Base-by-base conservation (phyloP, 2,888 invertebrate species). In the Catotricha subobsoleta region DNA sequence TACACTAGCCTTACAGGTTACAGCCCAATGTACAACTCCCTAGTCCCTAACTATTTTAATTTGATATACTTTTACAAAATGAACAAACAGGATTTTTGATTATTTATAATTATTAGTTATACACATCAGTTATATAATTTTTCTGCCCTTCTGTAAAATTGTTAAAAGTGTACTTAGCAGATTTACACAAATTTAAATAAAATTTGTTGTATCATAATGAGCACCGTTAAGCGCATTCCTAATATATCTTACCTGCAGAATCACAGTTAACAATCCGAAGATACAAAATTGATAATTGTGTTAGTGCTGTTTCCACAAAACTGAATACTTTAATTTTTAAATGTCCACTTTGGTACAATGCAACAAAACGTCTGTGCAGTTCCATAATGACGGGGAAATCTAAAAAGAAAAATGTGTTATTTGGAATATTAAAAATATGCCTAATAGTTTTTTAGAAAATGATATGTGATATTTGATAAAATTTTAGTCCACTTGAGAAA, bases 291-390 rank as follows among this genome's bases (percentile, higher is more conserved):
- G 76, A 72, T 74, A 86, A 76, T 23, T 75, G 66, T 1, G 83
- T 83, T 46, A 80, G 67, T 10, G 74, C 68, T 0, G 80, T 80
- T 63, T 87, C 87, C 43, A 82, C 80, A 56, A 84, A 76, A 55
- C 81, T 80, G 40, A 81, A 71, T 33, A 83, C 74, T 25, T 62
- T 58, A 34, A 62, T 55, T 44, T 65, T 63, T 29, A 74, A 58
- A 41, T 65, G 57, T 18, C 66, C 64, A 46, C 65, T 55, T 44
- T 67, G 56, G 39, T 71, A 65, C n/a, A 76, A 56, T 2, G 67
- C 60, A 10, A 69, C 59, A 54, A 79, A 79, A 41, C 67, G 63
- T 28, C 66, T 57, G 56, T 86, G 83, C 16, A 86, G 65, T 21
- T 69, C 66, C 43, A 74, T 52, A n/a, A 86, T 71, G 48, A 73